These are phyloP conservation scores for Hydrozoanthus tunicans DNA, from an alignment of 64 coral and sea anemone genomes.

Conservation along the genomic window DNA sequence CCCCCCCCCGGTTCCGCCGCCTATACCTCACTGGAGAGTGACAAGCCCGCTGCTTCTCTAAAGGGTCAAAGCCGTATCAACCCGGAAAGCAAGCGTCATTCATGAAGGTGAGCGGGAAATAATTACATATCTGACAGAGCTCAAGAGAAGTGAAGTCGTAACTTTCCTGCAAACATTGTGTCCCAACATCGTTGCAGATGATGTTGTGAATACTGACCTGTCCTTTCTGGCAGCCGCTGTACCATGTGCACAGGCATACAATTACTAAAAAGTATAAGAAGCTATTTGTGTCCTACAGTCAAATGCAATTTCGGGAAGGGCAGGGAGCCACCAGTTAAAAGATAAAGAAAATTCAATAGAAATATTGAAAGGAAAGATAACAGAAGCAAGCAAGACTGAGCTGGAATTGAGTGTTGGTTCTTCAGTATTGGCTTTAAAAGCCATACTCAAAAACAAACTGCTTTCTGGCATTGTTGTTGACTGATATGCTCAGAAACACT, in stretches of 20 bases:
- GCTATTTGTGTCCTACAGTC: not conserved
- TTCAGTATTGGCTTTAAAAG: slow-evolving; percentile 52
- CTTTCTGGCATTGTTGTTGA: slow-evolving; percentile 22
- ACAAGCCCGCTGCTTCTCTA: no score
- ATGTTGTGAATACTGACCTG: slow-evolving; percentile 20
- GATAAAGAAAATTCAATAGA: not conserved
- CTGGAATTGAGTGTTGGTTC: slow-evolving; percentile 51
- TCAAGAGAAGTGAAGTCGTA: not conserved
- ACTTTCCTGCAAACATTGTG: slow-evolving; percentile 30
- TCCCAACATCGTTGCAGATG: slow-evolving; percentile 31
- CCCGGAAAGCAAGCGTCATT: slow-evolving; percentile 26
- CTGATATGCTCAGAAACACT: slow-evolving; percentile 4
- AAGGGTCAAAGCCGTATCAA: not conserved
- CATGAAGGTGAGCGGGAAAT: slow-evolving; percentile 4
- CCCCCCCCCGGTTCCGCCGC: no score
- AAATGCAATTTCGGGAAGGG: slow-evolving; percentile 5
- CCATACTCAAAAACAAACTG: slow-evolving; percentile 57
- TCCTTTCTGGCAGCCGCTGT: slow-evolving; percentile 24
- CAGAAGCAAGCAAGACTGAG: slow-evolving; percentile 45
- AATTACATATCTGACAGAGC: not conserved
- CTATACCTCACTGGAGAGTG: no score
- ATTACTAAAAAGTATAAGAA: slow-evolving; percentile 30
- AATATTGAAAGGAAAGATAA: slow-evolving; percentile 22
- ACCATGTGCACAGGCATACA: slow-evolving; percentile 8
- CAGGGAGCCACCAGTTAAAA: slow-evolving; percentile 21